phyloP scores from a whole-genome alignment of 1,140 invertebrate genomes.

The Meteorus sp. region DNA sequence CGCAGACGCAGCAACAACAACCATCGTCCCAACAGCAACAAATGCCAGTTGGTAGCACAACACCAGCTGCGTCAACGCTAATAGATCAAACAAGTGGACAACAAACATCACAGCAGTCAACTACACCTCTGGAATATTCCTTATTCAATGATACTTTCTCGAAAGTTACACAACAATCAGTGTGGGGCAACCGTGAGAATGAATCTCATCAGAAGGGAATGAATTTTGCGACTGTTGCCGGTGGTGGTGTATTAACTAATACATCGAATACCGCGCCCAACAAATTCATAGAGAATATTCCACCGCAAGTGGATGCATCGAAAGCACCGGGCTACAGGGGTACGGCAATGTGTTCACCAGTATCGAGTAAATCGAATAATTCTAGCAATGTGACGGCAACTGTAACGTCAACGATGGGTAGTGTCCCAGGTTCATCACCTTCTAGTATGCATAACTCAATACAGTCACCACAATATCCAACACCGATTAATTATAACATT shows the following conservation, averaged over 20 bases:
- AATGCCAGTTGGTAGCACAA: slow-evolving; percentile 40
- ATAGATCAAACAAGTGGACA: slow-evolving; percentile 34
- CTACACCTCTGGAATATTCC: slow-evolving; percentile 69
- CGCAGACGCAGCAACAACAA: slow-evolving; percentile 31
- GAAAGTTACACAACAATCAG: slow-evolving; percentile 65
- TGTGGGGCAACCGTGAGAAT: slow-evolving; percentile 68
- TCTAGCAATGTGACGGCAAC: neutral
- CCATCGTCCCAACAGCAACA: slow-evolving; percentile 34
- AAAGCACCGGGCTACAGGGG: slow-evolving; percentile 82
- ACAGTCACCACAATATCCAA: slow-evolving; percentile 45
- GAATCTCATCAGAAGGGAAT: slow-evolving; percentile 66
- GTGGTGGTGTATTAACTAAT: slow-evolving; percentile 61
- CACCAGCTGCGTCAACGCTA: slow-evolving; percentile 34
- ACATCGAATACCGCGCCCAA: slow-evolving; percentile 47
- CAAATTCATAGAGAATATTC: slow-evolving; percentile 64
- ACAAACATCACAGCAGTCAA: slow-evolving; percentile 32
- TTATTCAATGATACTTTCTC: slow-evolving; percentile 76
- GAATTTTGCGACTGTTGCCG: slow-evolving; percentile 76
- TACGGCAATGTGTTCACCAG: slow-evolving; percentile 71
- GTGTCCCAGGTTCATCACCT: slow-evolving; percentile 34
- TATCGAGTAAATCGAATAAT: slow-evolving; percentile 65
- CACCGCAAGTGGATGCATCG: slow-evolving; percentile 70
- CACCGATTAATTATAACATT: slow-evolving; percentile 41
- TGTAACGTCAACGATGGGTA: slow-evolving; percentile 7
- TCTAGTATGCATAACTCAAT: slow-evolving; percentile 45